These are phyloP conservation scores for Hydriomena furcata DNA, from an alignment of 2,888 invertebrate genomes.

Conservation along the genomic window DNA sequence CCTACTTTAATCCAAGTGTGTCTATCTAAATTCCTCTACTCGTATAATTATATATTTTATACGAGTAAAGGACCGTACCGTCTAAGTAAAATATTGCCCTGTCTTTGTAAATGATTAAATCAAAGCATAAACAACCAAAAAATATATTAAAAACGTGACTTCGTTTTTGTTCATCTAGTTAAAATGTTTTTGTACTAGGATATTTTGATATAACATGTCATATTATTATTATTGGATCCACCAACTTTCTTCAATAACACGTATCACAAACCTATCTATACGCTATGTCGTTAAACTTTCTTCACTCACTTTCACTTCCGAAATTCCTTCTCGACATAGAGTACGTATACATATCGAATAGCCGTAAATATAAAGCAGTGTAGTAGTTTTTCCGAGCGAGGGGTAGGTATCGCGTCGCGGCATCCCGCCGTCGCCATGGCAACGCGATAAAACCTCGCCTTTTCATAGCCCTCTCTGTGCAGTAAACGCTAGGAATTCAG, in stretches of 20 bases:
- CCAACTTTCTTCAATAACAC: conserved; percentile 34
- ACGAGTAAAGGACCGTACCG: too few species aligned
- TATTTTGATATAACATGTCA: not conserved
- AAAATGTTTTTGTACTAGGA: too few species aligned
- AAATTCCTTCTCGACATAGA: conserved; percentile 37
- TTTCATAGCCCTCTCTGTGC: conserved; percentile 74
- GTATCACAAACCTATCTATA: conserved; percentile 30
- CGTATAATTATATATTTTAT: too few species aligned
- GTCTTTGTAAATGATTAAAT: too few species aligned
- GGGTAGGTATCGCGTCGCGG: conserved; percentile 72
- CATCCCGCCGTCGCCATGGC: conserved; percentile 75
- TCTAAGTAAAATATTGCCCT: too few species aligned
- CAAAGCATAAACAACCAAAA: too few species aligned
- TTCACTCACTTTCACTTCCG: conserved; percentile 46
- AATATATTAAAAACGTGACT: too few species aligned
- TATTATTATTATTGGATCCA: conserved; percentile 7
- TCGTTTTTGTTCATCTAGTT: too few species aligned
- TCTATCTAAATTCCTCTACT: too few species aligned
- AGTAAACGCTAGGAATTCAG: conserved; percentile 60
- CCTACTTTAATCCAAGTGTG: too few species aligned
- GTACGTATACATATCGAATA: conserved; percentile 48
- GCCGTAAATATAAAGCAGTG: conserved; percentile 65
- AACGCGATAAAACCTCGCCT: conserved; percentile 83
- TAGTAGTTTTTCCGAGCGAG: conserved; percentile 71
- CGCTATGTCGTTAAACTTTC: conserved; percentile 35